Percentiles rank a stretch among this genome's conserved stretches.
These are phyloP conservation scores for Priocnemis perturbator DNA, from an alignment of 2,888 invertebrate genomes.

Conservation along the genomic window DNA sequence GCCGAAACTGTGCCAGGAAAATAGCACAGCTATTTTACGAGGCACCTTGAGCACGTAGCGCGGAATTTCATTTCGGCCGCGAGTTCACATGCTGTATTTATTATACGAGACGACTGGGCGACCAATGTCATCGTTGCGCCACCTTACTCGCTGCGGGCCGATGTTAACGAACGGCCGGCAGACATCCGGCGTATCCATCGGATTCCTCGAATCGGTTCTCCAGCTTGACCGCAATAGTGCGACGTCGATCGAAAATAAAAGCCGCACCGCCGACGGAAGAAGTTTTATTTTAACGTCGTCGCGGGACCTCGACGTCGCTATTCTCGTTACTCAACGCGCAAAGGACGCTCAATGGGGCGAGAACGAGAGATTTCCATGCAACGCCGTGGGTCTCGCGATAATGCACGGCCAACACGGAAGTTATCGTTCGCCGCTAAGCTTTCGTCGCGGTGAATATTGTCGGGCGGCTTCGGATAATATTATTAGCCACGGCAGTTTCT, in stretches of 20 bases:
- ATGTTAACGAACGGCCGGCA: no score
- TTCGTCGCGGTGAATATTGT: not conserved
- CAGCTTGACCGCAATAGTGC: no score
- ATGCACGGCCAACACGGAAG: not conserved
- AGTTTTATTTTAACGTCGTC: no score
- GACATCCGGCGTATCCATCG: no score
- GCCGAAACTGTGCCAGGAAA: conserved; percentile 67
- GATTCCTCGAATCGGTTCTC: no score
- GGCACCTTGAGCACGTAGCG: conserved; percentile 60
- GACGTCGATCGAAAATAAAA: no score
- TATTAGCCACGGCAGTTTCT: no score
- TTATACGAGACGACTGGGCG: conserved; percentile 14
- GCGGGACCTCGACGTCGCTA: no score
- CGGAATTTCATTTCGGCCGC: conserved; percentile 53
- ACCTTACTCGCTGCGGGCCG: no score
- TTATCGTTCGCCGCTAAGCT: conserved; percentile 16
- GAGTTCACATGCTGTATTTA: conserved; percentile 23
- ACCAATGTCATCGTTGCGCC: conserved; percentile 20
- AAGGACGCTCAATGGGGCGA: no score
- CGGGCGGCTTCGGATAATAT: not conserved
- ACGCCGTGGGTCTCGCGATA: not conserved
- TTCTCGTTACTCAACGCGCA: no score
- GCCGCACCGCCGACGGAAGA: no score
- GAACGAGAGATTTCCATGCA: not conserved
- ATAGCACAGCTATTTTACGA: conserved; percentile 68